Evolutionary conservation across 2,888 invertebrate species (phyloP).

Genomic region (Tetramorium bicarinatum): DNA sequence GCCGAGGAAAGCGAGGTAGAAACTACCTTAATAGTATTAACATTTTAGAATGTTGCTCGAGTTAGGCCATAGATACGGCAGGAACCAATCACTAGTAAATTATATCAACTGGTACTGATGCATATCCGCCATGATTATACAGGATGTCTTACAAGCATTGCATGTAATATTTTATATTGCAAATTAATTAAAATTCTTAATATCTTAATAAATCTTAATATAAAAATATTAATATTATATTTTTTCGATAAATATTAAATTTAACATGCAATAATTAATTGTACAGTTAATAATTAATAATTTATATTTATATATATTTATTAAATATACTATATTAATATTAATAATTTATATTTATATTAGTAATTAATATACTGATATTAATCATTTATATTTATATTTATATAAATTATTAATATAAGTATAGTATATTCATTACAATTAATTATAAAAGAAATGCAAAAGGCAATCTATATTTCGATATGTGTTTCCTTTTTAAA

Average conservation of each 20-base stretch:
- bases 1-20: slow-evolving; percentile 72
- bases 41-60: slow-evolving; percentile 79
- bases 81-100: slow-evolving; percentile 75
- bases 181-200: neutral
- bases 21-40: slow-evolving; percentile 82
- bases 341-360: too few relatives aligned
- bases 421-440: neutral
- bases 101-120: slow-evolving; percentile 61
- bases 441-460: neutral
- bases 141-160: neutral
- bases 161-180: neutral
- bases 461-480: neutral
- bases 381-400: too few relatives aligned
- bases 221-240: neutral
- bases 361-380: too few relatives aligned
- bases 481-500: neutral
- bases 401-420: too few relatives aligned
- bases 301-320: neutral
- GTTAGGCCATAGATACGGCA: slow-evolving; percentile 64
- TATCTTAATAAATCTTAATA: neutral
- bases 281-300: neutral
- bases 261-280: neutral
- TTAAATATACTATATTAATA: too few relatives aligned
- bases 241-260: neutral
- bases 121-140: slow-evolving; percentile 23